Evolutionary conservation across 2,113 vertebrate genomes (phyloP), one percentile per base, ranked within the genome.

Genomic region (Atrichornis clamosus): DNA sequence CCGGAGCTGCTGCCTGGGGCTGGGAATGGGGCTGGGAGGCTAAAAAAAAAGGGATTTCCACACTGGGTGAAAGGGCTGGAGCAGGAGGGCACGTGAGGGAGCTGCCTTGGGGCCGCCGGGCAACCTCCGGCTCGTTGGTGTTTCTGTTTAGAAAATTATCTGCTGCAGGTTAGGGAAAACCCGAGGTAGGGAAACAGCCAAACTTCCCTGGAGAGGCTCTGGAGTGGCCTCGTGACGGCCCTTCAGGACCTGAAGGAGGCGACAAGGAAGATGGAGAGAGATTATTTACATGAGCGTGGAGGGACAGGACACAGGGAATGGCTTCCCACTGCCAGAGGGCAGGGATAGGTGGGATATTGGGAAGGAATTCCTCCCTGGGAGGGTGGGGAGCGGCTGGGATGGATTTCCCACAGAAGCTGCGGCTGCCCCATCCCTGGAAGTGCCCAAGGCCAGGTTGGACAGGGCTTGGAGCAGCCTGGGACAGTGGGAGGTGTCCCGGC

Each of bases 111-210:
- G 93, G 85, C 42, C 52, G 73, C 0, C n/a, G 30, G 63, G 24
- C 17, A 11, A 21, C 70, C 67, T 22, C 32, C 10, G 76, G 58
- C 74, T 55, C 23, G 67, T 35, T 39, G 56, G 16, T 46, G 75
- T 7, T 64, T 50, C 2, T 14, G 8, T 22, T 46, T 46, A 19
- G 63, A 35, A 64, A 53, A 44, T 44, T 26, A 15, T 7, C 76
- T n/a, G 16, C 53, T 7, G 13, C 13, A 8, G 55, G 32, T 21
- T 13, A 11, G 70, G 26, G 55, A 10, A 33, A 75, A 62, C 4
- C 3, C 12, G 19, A 33, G 33, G 15, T 0, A 4, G 1, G 41
- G 41, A 26, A 55, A 28, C 26, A 26, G 68, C 17, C 0, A 1
- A 10, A 39, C 5, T 27, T 37, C 11, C 24, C 39, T 2, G 15